Base-by-base conservation (phyloP, 2,888 invertebrate species). In the Linnaemya tessellans region DNA sequence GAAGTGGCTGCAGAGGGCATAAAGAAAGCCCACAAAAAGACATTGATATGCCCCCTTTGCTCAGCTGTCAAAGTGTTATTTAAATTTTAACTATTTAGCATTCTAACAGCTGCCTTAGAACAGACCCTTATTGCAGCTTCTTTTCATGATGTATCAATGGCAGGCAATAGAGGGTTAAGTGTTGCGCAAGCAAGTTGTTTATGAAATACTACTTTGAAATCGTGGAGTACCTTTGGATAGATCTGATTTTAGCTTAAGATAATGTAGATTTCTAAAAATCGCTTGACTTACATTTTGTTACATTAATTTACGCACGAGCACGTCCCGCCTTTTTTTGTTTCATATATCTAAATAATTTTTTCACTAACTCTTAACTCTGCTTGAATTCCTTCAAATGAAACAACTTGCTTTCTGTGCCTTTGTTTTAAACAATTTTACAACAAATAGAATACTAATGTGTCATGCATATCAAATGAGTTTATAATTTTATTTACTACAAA, bases 271-370 rank as follows among this genome's bases (percentile, higher is more conserved):
- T 43, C 20, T 7, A 22, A 1, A 38, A 73, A 60, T 35, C 54
- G 7, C 79, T 80, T 71, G 79, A 71, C 62, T 80, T 71, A 80
- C 13, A 71, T 71, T 65, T 64, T 20, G 51, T 41, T 20, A 64
- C 54, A 70, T 35, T 78, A 74, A 81, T 78, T 78, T 74, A 84
- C 77, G 77, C 84, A 84, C 62, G 62, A 84, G 73, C 84, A 84
- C 81, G 84, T 62, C 70, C 49, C 20, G 67, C 46, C 15, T 30
- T 13, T 80, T 67, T 73, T n/a, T n/a, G n/a, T n/a, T n/a, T n/a
- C n/a, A n/a, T n/a, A n/a, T n/a, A n/a, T n/a, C n/a, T 38, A 56
- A 11, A 51, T 11, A 46, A 41, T 51, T 56, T 74, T 13, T 65
- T 46, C 49, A 43, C n/a, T n/a, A 30, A 58, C 18, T 20, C 13